phyloP scores from a whole-genome alignment of 2,113 vertebrate species.

The Cygnus buccinator region DNA sequence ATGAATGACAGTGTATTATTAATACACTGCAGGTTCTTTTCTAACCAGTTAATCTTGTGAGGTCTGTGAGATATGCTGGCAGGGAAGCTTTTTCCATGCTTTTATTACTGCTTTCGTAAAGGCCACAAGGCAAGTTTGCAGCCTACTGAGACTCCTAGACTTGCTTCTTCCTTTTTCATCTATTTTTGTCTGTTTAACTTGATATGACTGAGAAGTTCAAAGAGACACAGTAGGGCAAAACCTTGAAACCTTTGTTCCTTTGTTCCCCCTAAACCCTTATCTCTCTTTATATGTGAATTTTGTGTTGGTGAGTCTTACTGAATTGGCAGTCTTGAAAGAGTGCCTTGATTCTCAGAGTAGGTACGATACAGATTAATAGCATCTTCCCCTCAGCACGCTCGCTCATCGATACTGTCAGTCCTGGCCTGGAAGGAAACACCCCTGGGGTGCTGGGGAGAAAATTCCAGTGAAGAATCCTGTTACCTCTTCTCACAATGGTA shows the following conservation, averaged over 20 bases:
- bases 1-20: neutral
- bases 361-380: neutral
- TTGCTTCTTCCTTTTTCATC: conserved; percentile 7
- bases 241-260: conserved; percentile 4
- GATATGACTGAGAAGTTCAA: neutral
- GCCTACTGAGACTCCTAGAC: neutral
- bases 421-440: neutral
- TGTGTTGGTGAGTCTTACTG: neutral
- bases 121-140: neutral
- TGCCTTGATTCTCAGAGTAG: neutral
- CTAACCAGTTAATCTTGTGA: neutral
- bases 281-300: neutral
- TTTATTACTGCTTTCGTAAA: conserved; percentile 30
- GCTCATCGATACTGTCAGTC: neutral
- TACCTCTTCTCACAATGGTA: neutral
- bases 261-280: neutral
- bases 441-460: neutral
- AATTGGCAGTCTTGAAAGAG: neutral
- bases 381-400: neutral
- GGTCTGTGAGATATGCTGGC: neutral
- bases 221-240: neutral
- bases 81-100: neutral
- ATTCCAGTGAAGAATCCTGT: neutral
- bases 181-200: conserved; percentile 4
- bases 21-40: neutral